Percentiles rank a stretch among this genome's conserved stretches.
phyloP scores from a whole-genome alignment of 2,888 invertebrate species.

The Empis stercorea region DNA sequence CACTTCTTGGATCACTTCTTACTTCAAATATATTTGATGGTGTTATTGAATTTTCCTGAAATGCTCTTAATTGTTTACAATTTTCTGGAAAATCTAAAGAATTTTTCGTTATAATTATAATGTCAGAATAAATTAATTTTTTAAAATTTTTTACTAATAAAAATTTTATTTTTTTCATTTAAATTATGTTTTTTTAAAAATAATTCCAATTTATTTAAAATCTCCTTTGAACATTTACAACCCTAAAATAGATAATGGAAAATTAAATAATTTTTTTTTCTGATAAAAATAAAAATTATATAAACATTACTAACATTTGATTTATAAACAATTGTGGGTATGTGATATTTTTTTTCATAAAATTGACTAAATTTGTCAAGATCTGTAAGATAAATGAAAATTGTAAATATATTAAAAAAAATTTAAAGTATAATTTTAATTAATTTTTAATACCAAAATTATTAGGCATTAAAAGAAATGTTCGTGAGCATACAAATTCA shows the following conservation, averaged over 20 bases:
- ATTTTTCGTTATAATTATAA: too few relatives aligned
- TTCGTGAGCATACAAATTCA: constrained; percentile 7
- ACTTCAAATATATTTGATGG: constrained; percentile 12
- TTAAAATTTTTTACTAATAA: constrained; percentile 15
- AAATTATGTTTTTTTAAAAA: constrained; percentile 7
- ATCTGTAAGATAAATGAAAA: constrained; percentile 6
- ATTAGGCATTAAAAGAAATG: constrained; percentile 10
- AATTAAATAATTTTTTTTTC: neutral
- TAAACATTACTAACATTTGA: neutral
- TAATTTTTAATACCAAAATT: too few relatives aligned
- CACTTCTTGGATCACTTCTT: neutral
- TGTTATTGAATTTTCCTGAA: constrained; percentile 6
- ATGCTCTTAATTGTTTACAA: constrained; percentile 7
- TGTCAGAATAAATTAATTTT: constrained; percentile 1
- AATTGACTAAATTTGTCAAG: neutral
- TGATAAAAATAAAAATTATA: too few relatives aligned
- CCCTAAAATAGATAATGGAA: too few relatives aligned
- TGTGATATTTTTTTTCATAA: constrained; percentile 6
- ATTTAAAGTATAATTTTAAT: too few relatives aligned
- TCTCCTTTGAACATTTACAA: neutral
- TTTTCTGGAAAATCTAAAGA: constrained; percentile 13
- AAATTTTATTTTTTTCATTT: constrained; percentile 12
- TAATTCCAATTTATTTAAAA: constrained; percentile 10
- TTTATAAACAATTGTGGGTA: constrained; percentile 10
- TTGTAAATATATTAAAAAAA: too few relatives aligned